Percentiles rank a stretch among this genome's conserved stretches.
These are phyloP conservation scores for Penaeus monodon DNA, from an alignment of 2,888 invertebrate genomes.

Conservation along the genomic window DNA sequence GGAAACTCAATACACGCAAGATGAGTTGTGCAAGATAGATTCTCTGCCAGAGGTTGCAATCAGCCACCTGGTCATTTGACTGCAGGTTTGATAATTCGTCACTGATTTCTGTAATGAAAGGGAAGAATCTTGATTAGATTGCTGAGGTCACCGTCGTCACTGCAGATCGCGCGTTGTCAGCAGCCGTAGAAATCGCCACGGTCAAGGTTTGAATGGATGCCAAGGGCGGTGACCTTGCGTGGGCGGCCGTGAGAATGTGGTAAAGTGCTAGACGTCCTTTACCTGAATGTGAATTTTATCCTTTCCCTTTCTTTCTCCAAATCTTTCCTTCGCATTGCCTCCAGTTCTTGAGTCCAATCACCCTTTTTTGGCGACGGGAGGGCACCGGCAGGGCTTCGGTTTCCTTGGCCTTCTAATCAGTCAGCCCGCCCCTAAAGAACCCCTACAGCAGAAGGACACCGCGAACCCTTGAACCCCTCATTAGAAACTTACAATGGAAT, in stretches of 20 bases:
- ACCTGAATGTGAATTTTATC: background rate
- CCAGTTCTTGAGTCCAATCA: background rate
- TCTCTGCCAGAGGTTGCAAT: too few relatives aligned
- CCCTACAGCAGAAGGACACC: too few relatives aligned
- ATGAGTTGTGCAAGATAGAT: too few relatives aligned
- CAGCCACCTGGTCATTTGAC: too few relatives aligned
- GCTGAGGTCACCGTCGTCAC: background rate
- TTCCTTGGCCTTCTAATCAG: too few relatives aligned
- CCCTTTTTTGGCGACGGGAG: background rate
- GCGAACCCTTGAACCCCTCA: background rate
- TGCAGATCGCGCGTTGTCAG: background rate
- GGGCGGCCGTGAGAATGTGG: conserved; percentile 10
- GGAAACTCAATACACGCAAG: too few relatives aligned
- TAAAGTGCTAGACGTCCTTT: background rate
- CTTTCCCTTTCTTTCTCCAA: too few relatives aligned
- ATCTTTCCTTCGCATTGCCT: background rate
- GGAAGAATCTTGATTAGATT: background rate
- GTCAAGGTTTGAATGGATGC: conserved; percentile 9
- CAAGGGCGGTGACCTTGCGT: conserved; percentile 19
- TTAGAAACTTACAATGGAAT: conserved; percentile 8
- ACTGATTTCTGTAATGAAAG: too few relatives aligned
- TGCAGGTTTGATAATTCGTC: too few relatives aligned
- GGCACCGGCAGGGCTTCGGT: too few relatives aligned
- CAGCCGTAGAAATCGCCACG: conserved; percentile 1
- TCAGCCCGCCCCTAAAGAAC: too few relatives aligned